Percentiles rank a stretch among this genome's conserved stretches.
phyloP scores from a whole-genome alignment of 1,140 invertebrate genomes.

The Drosophila nannoptera region DNA sequence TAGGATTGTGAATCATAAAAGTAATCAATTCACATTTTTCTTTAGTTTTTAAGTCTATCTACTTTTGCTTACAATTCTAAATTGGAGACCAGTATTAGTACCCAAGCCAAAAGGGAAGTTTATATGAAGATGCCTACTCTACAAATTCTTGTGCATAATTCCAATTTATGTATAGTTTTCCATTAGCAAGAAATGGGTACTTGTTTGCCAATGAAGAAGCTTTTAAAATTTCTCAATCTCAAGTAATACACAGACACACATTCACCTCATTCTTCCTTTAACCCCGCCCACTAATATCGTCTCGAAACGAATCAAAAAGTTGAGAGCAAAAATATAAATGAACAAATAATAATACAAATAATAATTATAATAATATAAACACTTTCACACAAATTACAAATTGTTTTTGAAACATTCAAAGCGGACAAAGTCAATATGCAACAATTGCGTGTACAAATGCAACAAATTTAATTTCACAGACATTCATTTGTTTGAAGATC shows the following conservation, averaged over 20 bases:
- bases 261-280: too few relatives aligned
- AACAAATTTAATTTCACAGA: constrained; percentile 29
- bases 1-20: constrained; percentile 19
- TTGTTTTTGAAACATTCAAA: constrained; percentile 52
- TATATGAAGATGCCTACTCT: constrained; percentile 60
- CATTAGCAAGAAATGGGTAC: too few relatives aligned
- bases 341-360: constrained; percentile 15
- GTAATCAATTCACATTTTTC: constrained; percentile 30
- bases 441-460: constrained; percentile 27
- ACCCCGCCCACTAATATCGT: too few relatives aligned
- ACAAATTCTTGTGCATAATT: constrained; percentile 59
- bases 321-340: constrained; percentile 33
- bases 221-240: too few relatives aligned
- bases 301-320: too few relatives aligned
- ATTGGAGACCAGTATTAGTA: constrained; percentile 76
- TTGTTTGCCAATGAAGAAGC: too few relatives aligned
- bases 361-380: not conserved
- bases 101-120: constrained; percentile 59
- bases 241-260: too few relatives aligned
- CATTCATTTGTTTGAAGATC: constrained; percentile 22
- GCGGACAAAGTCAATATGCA: constrained; percentile 44
- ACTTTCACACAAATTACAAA: constrained; percentile 52
- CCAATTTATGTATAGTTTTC: constrained; percentile 66
- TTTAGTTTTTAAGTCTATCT: constrained; percentile 63
- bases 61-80: constrained; percentile 69